Evolutionary conservation across 2,797 vertebrate genomes (phyloP).

Genomic region (Halcyon leucocephala): DNA sequence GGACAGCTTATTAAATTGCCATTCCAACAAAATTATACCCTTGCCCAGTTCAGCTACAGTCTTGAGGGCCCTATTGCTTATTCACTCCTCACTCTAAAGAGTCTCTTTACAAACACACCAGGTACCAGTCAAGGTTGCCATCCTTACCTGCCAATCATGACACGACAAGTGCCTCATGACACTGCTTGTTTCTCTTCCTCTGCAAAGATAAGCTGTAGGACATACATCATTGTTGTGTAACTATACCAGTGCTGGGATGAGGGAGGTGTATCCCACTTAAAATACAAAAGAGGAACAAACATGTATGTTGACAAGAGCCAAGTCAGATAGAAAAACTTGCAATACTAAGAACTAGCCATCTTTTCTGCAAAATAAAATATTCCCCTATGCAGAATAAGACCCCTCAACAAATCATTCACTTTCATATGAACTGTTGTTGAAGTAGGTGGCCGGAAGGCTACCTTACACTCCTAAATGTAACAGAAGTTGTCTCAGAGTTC

Average conservation of each 20-base stretch:
- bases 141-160: background rate
- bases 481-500: background rate
- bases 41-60: background rate
- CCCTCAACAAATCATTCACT: background rate
- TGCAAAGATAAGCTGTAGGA: background rate
- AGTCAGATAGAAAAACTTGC: background rate
- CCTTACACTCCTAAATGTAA: background rate
- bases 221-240: background rate
- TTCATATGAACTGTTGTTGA: background rate
- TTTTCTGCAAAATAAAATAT: background rate
- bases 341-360: background rate
- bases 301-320: background rate
- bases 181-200: background rate
- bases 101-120: background rate
- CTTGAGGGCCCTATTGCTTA: background rate
- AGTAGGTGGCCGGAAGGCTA: background rate
- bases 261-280: background rate
- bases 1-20: background rate
- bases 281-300: background rate
- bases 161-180: rapidly evolving
- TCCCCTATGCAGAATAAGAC: background rate
- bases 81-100: background rate
- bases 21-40: background rate
- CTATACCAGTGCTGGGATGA: background rate
- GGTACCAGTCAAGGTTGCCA: background rate